These are phyloP conservation scores for Pentalonia nigronervosa DNA, from an alignment of 1,140 invertebrate species.

Conservation along the genomic window DNA sequence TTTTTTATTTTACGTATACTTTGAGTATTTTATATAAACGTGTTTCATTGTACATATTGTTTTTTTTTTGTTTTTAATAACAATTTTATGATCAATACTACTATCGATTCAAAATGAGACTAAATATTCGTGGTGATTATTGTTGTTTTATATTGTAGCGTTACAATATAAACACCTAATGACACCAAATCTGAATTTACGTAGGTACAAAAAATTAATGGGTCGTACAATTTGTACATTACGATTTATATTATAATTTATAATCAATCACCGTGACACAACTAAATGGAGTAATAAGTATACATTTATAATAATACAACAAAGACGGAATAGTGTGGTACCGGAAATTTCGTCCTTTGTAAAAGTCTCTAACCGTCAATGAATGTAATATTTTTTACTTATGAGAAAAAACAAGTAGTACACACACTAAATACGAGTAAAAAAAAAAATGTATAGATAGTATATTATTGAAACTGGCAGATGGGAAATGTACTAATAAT, in stretches of 20 bases:
- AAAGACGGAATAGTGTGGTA: not conserved
- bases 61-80: no score
- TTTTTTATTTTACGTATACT: no score
- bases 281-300: not conserved
- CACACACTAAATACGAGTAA: not conserved
- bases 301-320: not conserved
- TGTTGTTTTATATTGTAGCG: no score
- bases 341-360: not conserved
- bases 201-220: not conserved
- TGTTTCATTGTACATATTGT: no score
- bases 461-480: not conserved
- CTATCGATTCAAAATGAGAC: not conserved
- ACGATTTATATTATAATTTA: not conserved
- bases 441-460: not conserved
- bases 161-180: no score
- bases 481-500: constrained; percentile 6
- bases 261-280: not conserved
- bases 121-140: not conserved
- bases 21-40: no score
- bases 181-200: no score
- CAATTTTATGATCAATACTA: no score
- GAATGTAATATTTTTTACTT: not conserved
- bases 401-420: not conserved
- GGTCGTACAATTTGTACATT: not conserved
- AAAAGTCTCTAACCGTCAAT: not conserved